Base-by-base conservation (phyloP, 2,797 vertebrate genomes). In the Bradypodion ventrale region DNA sequence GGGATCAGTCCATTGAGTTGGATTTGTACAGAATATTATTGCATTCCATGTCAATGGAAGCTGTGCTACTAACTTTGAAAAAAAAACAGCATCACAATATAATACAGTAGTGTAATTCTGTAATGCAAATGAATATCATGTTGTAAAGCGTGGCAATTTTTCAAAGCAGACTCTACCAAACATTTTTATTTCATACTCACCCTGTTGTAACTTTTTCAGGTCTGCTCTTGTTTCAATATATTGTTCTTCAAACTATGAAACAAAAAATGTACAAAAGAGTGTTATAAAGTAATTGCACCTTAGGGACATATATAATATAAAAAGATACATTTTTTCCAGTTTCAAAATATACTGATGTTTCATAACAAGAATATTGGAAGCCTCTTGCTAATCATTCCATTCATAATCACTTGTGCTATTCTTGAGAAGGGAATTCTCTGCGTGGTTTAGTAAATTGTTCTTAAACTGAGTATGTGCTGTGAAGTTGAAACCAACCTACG, bases 231-330 rank as follows among this genome's bases (percentile, higher is more conserved):
- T 95, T 84, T 94, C 95, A 83, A 98, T 77, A 87, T 91, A 83
- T 56, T 97, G 60, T 86, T 98, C 98, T 40, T 98, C 97, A 94
- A 97, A 98, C 98, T 98, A 94, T 83, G 89, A 89, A 89, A 69
- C 15, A 91, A 77, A 77, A 85, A 91, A 70, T 2, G 78, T 59
- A 88, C 89, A 19, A 25, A 13, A 76, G 77, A 8, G 49, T n/a
- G 1, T 32, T 1, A 86, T 52, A 52, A 52, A 35, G 27, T 78
- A 74, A 70, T 0, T 32, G 5, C 68, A 10, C 1, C 7, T n/a
- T n/a, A n/a, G n/a, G n/a, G n/a, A n/a, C n/a, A n/a, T n/a, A n/a
- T n/a, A n/a, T n/a, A n/a, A n/a, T n/a, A n/a, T n/a, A n/a, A n/a
- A n/a, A n/a, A n/a, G n/a, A n/a, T n/a, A n/a, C n/a, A n/a, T 65